A percentile compares a stretch with the other conserved stretches of the same genome.
phyloP scores from a whole-genome alignment of 2,113 vertebrate genomes.

The Siphamia tubifer region DNA sequence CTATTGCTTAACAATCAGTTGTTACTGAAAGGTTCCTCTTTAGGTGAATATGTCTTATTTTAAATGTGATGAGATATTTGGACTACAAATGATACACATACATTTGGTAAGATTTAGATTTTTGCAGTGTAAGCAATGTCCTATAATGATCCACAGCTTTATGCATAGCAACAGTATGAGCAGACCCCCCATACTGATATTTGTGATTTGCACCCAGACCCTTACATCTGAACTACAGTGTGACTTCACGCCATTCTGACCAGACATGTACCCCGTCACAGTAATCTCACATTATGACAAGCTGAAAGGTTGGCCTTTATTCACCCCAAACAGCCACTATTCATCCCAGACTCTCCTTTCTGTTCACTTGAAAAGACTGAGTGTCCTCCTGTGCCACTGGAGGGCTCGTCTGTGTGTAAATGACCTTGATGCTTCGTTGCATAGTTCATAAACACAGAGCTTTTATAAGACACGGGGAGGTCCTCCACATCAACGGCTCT shows the following conservation, averaged over 20 bases:
- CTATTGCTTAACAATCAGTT: too few relatives aligned
- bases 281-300: conserved; percentile 70
- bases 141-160: conserved; percentile 10
- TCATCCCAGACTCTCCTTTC: conserved; percentile 57
- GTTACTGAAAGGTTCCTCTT: too few relatives aligned
- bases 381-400: conserved; percentile 58
- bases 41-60: too few relatives aligned
- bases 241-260: conserved; percentile 56
- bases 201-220: conserved; percentile 12
- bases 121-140: background rate
- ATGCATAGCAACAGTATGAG: conserved; percentile 22
- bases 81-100: too few relatives aligned
- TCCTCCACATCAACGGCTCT: conserved; percentile 57
- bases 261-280: conserved; percentile 63
- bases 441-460: conserved; percentile 53
- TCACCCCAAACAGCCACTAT: conserved; percentile 63
- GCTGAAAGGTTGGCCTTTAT: conserved; percentile 65
- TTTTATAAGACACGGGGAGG: conserved; percentile 61
- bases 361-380: conserved; percentile 48
- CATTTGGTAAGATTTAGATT: too few relatives aligned
- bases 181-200: conserved; percentile 47
- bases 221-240: conserved; percentile 47
- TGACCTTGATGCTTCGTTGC: conserved; percentile 48
- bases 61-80: too few relatives aligned
- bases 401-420: conserved; percentile 65